phyloP scores from a whole-genome alignment of 2,113 vertebrate species.

The Erythrolamprus reginae region DNA sequence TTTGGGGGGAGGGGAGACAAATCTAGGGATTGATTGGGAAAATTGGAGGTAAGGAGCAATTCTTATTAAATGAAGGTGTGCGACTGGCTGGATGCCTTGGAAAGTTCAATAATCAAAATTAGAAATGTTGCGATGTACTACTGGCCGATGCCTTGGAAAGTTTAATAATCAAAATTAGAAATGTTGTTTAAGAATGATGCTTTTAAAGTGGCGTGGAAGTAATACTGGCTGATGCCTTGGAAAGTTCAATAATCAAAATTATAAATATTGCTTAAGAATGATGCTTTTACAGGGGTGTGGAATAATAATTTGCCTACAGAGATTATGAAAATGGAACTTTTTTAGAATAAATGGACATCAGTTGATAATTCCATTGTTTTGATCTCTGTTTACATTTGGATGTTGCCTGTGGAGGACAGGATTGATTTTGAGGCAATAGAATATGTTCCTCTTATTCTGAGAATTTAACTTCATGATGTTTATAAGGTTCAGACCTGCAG shows the following conservation, averaged over 20 bases:
- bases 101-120: background rate
- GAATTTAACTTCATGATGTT: background rate
- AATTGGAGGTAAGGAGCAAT: background rate
- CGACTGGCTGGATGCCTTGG: background rate
- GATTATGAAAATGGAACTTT: background rate
- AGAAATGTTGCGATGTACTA: background rate
- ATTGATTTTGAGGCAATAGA: background rate
- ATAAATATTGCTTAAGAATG: background rate
- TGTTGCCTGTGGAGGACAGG: background rate
- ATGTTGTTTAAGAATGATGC: no score
- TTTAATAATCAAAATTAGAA: no score
- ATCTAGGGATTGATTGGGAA: background rate
- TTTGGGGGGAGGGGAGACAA: no score
- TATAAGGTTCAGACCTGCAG: background rate
- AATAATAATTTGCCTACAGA: background rate
- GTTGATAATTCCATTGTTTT: background rate
- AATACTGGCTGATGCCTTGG: background rate
- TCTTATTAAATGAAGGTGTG: background rate
- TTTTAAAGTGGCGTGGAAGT: no score
- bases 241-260: background rate
- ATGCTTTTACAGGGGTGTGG: background rate
- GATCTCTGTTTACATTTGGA: background rate
- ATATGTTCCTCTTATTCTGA: background rate
- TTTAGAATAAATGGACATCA: background rate
- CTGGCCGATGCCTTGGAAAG: no score